Evolutionary conservation across 2,888 invertebrate species (phyloP), one percentile per base, ranked within the genome.

Genomic region (Falcaria lacertinaria): DNA sequence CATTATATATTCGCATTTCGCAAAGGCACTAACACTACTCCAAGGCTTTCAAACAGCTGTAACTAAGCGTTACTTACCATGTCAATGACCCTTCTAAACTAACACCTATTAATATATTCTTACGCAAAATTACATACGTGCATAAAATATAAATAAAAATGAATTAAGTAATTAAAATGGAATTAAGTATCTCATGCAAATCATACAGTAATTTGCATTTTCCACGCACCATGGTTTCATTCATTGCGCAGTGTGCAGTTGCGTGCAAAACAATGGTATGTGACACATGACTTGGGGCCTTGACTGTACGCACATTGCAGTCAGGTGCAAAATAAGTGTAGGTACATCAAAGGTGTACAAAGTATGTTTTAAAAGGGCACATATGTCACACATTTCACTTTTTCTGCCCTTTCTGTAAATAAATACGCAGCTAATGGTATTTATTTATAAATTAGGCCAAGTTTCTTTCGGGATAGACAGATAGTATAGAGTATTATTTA

Each of bases 141-240:
- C 13, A n/a, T 35, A 13, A 13, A 11, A n/a, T 5, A 14, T 17
- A 17, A 37, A 37, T 22, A 15, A n/a, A 13, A 6, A 13, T 5
- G 22, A 37, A 37, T 25, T 25, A 22, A 37, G 22, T 11, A 22
- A 37, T 37, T 37, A 25, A 37, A 16, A 15, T 3, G 47, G 39
- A 50, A 41, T 35, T n/a, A n/a, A n/a, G n/a, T n/a, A n/a, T n/a
- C n/a, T n/a, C n/a, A n/a, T n/a, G n/a, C n/a, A n/a, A n/a, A n/a
- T n/a, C n/a, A n/a, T n/a, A n/a, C n/a, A n/a, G 59, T 61, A 47
- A 39, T 33, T 13, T 19, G 38, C 17, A 38, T 41, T 40, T 44
- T 36, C 43, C 47, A 48, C 54, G 47, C 45, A 37, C 28, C 40
- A 50, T 48, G 42, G 45, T 51, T 62, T 49, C 63, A 60, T 60